Base-by-base conservation (phyloP, 2,888 invertebrate genomes). In the Abrostola triplasia region DNA sequence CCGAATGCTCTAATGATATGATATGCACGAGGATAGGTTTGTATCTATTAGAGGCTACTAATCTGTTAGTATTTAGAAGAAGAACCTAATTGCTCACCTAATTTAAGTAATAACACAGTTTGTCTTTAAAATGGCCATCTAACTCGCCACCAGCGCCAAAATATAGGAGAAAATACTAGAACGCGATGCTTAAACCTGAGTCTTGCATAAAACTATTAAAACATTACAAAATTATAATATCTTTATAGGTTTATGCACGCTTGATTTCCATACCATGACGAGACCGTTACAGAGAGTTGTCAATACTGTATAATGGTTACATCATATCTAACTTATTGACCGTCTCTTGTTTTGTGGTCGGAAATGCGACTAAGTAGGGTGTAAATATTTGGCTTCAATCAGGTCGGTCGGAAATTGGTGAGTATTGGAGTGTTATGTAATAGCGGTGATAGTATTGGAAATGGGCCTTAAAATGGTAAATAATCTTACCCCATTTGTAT, bases 191-290 rank as follows among this genome's bases (percentile, higher is more conserved):
- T 12, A 44, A 44, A 13, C 12, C 12, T 13, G 1, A 44, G 13
- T 12, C 13, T 44, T 44, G 44, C 44, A 44, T 44, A 44, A 13
- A 7, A 44, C 44, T 44, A 44, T 13, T 2, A 13, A 7, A 44
- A 12, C 13, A 44, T 44, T 44, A 13, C 44, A 44, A 44, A 12
- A 44, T 13, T 40, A 8, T 13, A 44, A 44, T 7, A 13, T 44
- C 12, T 44, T 44, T 44, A 44, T 44, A 13, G 44, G 13, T 44
- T 44, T 44, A 13, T 44, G 44, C 44, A 44, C 44, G 44, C 44
- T 44, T 8, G 44, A 44, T 44, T 13, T 44, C 24, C 24, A 24
- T 44, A 13, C 44, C 40, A 44, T 44, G 44, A 44, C 44, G 44
- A 44, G 13, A 13, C 44, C 13, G 44, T 13, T 44, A 44, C 41